Percentiles rank a stretch among this genome's conserved stretches.
phyloP scores from a whole-genome alignment of 2,888 invertebrate species.

The Sesamia inferens region DNA sequence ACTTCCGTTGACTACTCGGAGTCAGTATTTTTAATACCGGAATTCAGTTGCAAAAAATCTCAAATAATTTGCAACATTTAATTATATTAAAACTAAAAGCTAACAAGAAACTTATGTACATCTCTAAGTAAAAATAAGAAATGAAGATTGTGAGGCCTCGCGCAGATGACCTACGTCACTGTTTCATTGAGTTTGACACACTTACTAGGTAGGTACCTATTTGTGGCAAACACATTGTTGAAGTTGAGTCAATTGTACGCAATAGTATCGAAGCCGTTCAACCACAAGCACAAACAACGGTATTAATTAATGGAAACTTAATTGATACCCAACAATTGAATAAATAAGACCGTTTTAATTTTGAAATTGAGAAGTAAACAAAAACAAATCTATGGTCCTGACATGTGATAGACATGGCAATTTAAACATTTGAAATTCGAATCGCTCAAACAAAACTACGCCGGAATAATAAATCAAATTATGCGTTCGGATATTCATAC shows the following conservation, averaged over 20 bases:
- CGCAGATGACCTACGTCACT: slow-evolving; percentile 23
- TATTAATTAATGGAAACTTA: slow-evolving; percentile 11
- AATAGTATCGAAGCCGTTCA: slow-evolving; percentile 15
- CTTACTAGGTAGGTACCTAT: slow-evolving; percentile 21
- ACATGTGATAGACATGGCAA: slow-evolving; percentile 34
- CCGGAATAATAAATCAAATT: slow-evolving; percentile 48
- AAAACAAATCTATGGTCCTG: slow-evolving; percentile 25
- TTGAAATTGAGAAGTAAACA: slow-evolving; percentile 13
- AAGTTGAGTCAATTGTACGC: slow-evolving; percentile 28
- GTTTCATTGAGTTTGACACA: slow-evolving; percentile 36
- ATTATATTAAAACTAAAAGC: too few relatives aligned
- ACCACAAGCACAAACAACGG: slow-evolving; percentile 2
- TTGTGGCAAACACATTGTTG: slow-evolving; percentile 22
- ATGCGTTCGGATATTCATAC: slow-evolving; percentile 43
- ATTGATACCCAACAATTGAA: slow-evolving; percentile 10
- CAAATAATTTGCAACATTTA: too few relatives aligned
- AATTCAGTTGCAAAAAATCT: too few relatives aligned
- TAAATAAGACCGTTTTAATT: background rate
- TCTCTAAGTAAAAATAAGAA: background rate
- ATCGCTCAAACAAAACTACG: slow-evolving; percentile 39
- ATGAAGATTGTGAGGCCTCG: background rate
- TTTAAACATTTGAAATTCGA: slow-evolving; percentile 40
- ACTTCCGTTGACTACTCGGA: too few relatives aligned
- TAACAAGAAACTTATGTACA: too few relatives aligned
- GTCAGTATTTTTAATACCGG: too few relatives aligned